These are phyloP conservation scores for Xenus cinereus DNA, from an alignment of 2,113 vertebrate genomes.

Conservation along the genomic window DNA sequence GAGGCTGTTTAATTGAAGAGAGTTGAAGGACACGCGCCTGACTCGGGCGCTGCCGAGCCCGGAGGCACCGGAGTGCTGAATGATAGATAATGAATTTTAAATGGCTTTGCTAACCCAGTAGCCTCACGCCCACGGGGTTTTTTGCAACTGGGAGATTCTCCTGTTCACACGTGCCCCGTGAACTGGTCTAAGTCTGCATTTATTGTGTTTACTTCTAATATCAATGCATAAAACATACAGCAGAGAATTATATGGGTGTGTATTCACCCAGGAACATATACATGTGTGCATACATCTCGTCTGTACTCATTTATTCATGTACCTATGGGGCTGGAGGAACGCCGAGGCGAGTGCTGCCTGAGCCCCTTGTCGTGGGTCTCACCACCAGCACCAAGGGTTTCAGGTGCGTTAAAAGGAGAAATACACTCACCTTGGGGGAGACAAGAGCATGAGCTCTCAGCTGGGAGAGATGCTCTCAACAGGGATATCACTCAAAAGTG, in stretches of 20 bases:
- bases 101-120: not conserved
- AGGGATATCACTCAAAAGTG: no score
- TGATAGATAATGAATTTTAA: not conserved
- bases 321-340: accelerated
- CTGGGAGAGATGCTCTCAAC: not conserved
- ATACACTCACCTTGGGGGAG: not conserved
- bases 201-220: not conserved
- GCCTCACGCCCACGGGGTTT: not conserved
- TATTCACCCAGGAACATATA: not conserved
- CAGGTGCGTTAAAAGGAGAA: not conserved
- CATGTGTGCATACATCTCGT: accelerated
- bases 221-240: accelerated
- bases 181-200: not conserved
- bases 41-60: not conserved
- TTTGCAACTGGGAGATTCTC: not conserved
- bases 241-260: not conserved
- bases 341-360: not conserved
- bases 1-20: not conserved
- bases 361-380: not conserved
- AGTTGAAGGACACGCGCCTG: not conserved
- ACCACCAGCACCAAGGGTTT: no score
- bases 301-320: accelerated
- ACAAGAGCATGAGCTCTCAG: not conserved
- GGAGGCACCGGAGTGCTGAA: not conserved
- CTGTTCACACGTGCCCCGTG: not conserved